Conservation (phyloP, 2,113 vertebrate species). For the Candoia aspera region DNA sequence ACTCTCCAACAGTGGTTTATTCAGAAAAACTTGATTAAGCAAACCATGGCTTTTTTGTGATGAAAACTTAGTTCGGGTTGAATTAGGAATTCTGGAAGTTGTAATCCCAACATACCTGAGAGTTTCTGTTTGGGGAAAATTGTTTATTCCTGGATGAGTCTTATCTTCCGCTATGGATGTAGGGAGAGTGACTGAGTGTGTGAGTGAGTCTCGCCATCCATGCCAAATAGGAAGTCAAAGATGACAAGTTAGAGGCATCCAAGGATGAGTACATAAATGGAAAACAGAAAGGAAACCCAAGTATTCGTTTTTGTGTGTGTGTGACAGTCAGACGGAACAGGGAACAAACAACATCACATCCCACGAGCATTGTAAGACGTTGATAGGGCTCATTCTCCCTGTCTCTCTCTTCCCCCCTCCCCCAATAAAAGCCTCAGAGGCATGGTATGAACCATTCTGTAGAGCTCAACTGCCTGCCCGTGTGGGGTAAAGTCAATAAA, state of each 20-base stretch:
- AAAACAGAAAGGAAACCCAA: background rate
- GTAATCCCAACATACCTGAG: background rate
- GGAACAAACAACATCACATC: background rate
- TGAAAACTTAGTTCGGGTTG: background rate
- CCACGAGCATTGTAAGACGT: slow-evolving; percentile 64
- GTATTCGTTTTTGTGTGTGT: background rate
- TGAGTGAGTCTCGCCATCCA: background rate
- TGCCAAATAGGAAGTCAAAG: rapidly evolving
- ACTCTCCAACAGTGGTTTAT: background rate
- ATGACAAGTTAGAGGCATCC: too few species aligned
- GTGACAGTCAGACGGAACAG: background rate
- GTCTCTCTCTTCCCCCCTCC: background rate
- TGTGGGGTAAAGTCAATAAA: background rate
- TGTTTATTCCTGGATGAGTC: background rate
- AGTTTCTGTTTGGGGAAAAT: background rate
- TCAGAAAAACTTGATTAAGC: background rate
- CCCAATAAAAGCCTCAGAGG: background rate
- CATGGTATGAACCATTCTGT: slow-evolving; percentile 61
- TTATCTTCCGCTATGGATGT: background rate
- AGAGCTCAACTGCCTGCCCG: slow-evolving; percentile 26
- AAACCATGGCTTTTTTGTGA: background rate
- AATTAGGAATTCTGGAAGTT: background rate
- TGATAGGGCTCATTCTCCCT: slow-evolving; percentile 58
- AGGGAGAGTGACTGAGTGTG: background rate
- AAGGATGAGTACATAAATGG: background rate